phyloP scores from a whole-genome alignment of 2,797 vertebrate genomes.

The Parauchenoglanis ngamensis region DNA sequence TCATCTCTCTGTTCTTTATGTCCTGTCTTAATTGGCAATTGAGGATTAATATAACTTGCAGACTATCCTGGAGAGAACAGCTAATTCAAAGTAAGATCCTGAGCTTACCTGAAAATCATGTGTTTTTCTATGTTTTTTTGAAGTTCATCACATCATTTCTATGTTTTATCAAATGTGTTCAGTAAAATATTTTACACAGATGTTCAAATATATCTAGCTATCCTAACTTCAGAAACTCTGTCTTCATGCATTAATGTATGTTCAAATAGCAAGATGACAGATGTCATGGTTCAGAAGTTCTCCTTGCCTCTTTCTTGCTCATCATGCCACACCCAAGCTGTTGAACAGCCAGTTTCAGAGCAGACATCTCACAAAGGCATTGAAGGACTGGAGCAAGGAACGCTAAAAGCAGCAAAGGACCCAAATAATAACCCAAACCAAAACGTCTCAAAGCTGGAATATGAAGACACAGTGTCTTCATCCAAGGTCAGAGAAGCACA shows the following conservation, averaged over 20 bases:
- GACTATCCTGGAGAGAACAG: not conserved
- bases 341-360: slow-evolving; percentile 37
- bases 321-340: slow-evolving; percentile 47
- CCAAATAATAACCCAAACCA: slow-evolving; percentile 24
- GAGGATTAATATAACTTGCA: slow-evolving; percentile 17
- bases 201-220: not conserved
- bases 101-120: not conserved
- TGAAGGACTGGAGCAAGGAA: slow-evolving; percentile 25
- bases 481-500: slow-evolving; percentile 26
- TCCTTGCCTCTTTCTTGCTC: slow-evolving; percentile 69
- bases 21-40: not conserved
- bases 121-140: not conserved
- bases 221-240: not conserved
- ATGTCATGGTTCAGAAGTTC: slow-evolving; percentile 71
- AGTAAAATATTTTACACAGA: not conserved
- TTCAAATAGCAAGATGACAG: slow-evolving; percentile 68
- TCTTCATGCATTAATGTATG: slow-evolving; percentile 57
- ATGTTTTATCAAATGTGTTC: not conserved
- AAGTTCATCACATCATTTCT: not conserved
- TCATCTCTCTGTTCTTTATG: slow-evolving; percentile 3
- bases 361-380: slow-evolving; percentile 48
- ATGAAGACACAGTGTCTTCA: slow-evolving; percentile 31
- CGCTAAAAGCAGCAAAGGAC: slow-evolving; percentile 5
- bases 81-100: slow-evolving; percentile 46
- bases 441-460: slow-evolving; percentile 30